A percentile compares a stretch with the other conserved stretches of the same genome.
These are phyloP conservation scores for Melanostigma gelatinosum DNA, from an alignment of 2,113 vertebrate species.

Conservation along the genomic window DNA sequence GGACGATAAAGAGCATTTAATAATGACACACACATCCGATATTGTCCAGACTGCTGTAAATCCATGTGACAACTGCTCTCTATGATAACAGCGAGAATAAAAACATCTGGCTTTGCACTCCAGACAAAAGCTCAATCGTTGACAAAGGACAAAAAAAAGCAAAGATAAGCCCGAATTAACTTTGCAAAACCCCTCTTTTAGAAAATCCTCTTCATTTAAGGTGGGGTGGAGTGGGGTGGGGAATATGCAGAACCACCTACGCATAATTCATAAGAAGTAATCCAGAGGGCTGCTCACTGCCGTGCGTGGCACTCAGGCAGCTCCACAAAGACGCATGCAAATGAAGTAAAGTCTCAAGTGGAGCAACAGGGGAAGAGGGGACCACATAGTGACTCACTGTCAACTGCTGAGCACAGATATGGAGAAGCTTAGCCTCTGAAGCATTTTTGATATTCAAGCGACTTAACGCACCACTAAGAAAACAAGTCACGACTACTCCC, in stretches of 20 bases:
- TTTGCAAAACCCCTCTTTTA: slow-evolving; percentile 45
- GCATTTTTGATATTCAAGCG: slow-evolving; percentile 53
- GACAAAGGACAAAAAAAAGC: slow-evolving; percentile 39
- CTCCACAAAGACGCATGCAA: slow-evolving; percentile 70
- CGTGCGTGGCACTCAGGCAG: slow-evolving; percentile 55
- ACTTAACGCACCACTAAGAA: slow-evolving; percentile 39
- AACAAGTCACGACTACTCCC: slow-evolving; percentile 17
- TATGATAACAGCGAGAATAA: slow-evolving; percentile 18
- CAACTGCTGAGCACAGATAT: slow-evolving; percentile 58
- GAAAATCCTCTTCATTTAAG: slow-evolving; percentile 63
- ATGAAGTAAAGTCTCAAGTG: slow-evolving; percentile 67
- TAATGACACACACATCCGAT: slow-evolving; percentile 28
- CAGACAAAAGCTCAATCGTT: slow-evolving; percentile 38
- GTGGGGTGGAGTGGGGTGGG: slow-evolving; percentile 32
- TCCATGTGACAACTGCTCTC: slow-evolving; percentile 21
- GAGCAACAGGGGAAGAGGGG: slow-evolving; percentile 58
- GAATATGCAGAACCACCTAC: slow-evolving; percentile 55
- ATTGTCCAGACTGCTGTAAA: slow-evolving; percentile 4
- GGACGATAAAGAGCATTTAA: slow-evolving; percentile 31
- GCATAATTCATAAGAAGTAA: slow-evolving; percentile 60
- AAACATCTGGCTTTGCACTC: slow-evolving; percentile 17
- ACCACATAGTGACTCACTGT: slow-evolving; percentile 58
- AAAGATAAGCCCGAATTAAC: slow-evolving; percentile 51
- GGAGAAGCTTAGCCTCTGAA: slow-evolving; percentile 55
- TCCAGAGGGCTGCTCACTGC: slow-evolving; percentile 69